Base-by-base conservation (phyloP, 2,888 invertebrate species). In the Criorhina ranunculi region DNA sequence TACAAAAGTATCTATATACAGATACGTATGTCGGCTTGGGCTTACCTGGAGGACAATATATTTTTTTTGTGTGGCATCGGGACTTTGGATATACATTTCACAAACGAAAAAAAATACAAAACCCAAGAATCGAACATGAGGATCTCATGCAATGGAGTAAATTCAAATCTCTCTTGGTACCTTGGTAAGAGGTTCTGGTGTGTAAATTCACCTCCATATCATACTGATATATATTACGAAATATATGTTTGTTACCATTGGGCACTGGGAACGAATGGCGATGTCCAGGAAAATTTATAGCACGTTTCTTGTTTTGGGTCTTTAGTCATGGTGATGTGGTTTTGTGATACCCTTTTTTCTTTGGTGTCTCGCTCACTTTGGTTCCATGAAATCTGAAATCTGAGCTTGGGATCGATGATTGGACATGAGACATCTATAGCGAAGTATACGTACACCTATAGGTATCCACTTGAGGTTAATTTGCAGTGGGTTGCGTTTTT, bases 41-140 rank as follows among this genome's bases (percentile, higher is more conserved):
- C 75, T 85, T 85, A 85, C 85, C 85, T 85, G 85, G 57, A 55
- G 75, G 80, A 80, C 80, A 85, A 85, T 85, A 85, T 85, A 85
- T 85, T 80, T 85, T 76, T 85, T 85, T 85, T 85, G 80, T 85
- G 85, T 85, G 85, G 75, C 80, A 80, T 80, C 75, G 85, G 80
- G 80, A 70, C 75, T 79, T 80, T 75, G 75, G 80, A 70, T 85
- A 85, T 80, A 62, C 67, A 85, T 85, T 80, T 85, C 75, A 75
- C 46, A 37, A 40, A 9, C n/a, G n/a, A 73, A 31, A 67, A 77
- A 60, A 51, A 51, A 44, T n/a, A n/a, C n/a, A 70, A 60, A 77
- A 77, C 53, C 40, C 35, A 49, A 40, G 53, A 78, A 55, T 72
- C 60, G 55, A 62, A 67, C 49, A 64, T 79, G 66, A 55, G 24